phyloP scores from a whole-genome alignment of 2,797 vertebrate genomes.

The Pygocentrus nattereri region DNA sequence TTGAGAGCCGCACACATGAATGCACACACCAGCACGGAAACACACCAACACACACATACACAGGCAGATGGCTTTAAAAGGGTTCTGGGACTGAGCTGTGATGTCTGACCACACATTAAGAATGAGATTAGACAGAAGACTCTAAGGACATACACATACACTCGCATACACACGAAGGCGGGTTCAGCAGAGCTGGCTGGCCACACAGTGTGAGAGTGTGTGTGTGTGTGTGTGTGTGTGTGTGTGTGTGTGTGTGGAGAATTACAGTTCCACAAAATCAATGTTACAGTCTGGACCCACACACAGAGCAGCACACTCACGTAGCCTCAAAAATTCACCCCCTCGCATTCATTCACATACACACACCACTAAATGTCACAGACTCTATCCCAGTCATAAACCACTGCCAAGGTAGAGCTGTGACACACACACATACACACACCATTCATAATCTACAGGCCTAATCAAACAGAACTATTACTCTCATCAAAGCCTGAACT shows the following conservation, averaged over 20 bases:
- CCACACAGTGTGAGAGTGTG: conserved; percentile 8
- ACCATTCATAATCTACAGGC: background rate
- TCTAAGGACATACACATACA: conserved; percentile 33
- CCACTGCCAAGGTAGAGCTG: background rate
- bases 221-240: conserved; percentile 7
- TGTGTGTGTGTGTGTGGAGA: background rate
- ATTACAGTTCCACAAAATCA: conserved; percentile 20
- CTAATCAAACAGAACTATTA: background rate
- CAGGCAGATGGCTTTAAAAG: conserved; percentile 4
- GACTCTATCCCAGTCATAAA: conserved; percentile 18
- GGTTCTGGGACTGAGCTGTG: conserved; percentile 19
- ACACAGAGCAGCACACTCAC: background rate
- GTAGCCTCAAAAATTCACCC: background rate
- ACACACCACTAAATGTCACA: conserved; percentile 26
- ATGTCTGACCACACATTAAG: conserved; percentile 44
- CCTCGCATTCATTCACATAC: conserved; percentile 17
- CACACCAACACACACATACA: conserved; percentile 6
- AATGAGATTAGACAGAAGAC: conserved; percentile 35
- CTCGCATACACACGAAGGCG: background rate
- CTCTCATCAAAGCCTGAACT: too few relatives aligned
- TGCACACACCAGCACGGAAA: background rate
- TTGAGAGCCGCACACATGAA: conserved; percentile 44
- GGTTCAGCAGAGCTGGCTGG: conserved; percentile 27
- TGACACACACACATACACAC: background rate
- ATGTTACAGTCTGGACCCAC: conserved; percentile 1